These are phyloP conservation scores for Nysson spinosus DNA, from an alignment of 2,888 invertebrate species.

Conservation along the genomic window DNA sequence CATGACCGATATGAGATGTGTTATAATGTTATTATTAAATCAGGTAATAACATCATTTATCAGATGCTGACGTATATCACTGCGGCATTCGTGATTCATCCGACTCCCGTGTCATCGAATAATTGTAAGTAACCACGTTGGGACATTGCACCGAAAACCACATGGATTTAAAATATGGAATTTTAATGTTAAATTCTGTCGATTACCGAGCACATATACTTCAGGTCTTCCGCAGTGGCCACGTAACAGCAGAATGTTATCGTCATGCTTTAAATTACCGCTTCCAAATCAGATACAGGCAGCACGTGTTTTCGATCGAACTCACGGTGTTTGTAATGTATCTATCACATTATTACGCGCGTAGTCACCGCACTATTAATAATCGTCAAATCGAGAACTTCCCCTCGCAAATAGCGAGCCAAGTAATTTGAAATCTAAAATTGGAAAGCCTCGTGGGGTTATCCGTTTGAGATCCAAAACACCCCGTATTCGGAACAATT, in stretches of 20 bases:
- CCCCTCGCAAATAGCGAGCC: constrained; percentile 14
- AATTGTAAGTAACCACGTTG: no score
- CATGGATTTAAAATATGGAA: no score
- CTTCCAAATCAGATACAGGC: constrained; percentile 11
- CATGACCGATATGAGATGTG: no score
- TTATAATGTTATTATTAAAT: no score
- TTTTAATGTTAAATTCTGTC: no score
- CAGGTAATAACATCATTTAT: no score
- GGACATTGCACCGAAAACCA: no score
- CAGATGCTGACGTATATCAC: no score
- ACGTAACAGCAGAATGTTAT: constrained; percentile 3
- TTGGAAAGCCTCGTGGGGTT: constrained; percentile 14
- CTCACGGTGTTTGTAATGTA: constrained; percentile 9
- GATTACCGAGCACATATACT: constrained; percentile 3
- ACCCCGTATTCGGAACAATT: constrained; percentile 18
- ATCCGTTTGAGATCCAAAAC: constrained; percentile 29
- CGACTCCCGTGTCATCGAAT: no score
- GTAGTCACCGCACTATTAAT: constrained; percentile 48
- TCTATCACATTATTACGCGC: constrained; percentile 35
- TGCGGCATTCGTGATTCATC: no score
- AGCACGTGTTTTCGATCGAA: constrained; percentile 35
- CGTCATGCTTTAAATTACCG: constrained; percentile 33
- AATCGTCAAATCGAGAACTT: constrained; percentile 47
- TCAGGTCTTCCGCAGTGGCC: background rate
- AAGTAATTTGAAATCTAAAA: constrained; percentile 45